Base-by-base conservation (phyloP, 2,113 vertebrate genomes). In the Ciconia boyciana region DNA sequence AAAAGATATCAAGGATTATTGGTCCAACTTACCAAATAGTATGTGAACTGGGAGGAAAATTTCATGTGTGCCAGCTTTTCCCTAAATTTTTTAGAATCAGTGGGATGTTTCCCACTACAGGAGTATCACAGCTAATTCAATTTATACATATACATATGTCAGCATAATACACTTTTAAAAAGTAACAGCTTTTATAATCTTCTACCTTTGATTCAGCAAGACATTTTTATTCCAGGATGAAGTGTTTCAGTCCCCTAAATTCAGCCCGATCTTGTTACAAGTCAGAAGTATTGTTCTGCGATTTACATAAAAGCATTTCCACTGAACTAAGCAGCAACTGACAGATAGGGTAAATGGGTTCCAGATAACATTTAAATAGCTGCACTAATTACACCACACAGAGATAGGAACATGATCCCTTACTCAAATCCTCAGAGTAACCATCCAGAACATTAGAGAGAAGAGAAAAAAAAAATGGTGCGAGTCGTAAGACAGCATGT, bases 221-320 rank as follows among this genome's bases (percentile, higher is more conserved):
- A 68, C 48, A 64, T 94, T 95, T 95, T 96, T 96, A 93, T 87
- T 93, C 52, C 66, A 87, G 61, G 49, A 92, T 60, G 57, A 92
- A 95, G 70, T 61, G 74, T 65, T 93, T 95, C 61, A 91, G 52
- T 72, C 49, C 81, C 89, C 65, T 89, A 94, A 94, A 92, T 89
- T 96, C 95, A 94, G 83, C 25, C 83, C 46, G 57, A 57, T 91
- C 89, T 89, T 72, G 25, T 84, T 32, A 82, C 34, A 96, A 93
- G 77, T 87, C 92, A 92, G 44, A 92, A 92, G 60, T n/a, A 93
- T 65, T 89, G 92, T 92, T 94, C 87, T 75, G 51, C 65, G 74
- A 87, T 94, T 94, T 94, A 95, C 70, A 92, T 91, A 94, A 95
- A 96, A 95, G 83, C 91, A 65, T 82, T 97, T 94, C 70, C 89